Conservation (phyloP, 2,113 vertebrate species). For the Tonatia bakeri region DNA sequence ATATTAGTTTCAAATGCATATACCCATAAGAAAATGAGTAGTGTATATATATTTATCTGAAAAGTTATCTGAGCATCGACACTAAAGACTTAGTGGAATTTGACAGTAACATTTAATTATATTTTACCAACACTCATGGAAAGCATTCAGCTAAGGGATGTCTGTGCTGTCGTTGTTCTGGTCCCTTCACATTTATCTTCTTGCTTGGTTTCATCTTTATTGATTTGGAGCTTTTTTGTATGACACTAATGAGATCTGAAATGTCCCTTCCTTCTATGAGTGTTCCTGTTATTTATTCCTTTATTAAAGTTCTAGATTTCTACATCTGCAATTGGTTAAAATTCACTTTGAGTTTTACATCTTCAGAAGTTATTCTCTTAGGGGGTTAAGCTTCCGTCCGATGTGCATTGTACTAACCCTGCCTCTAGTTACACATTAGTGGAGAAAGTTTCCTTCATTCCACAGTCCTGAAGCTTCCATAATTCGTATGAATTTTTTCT, state of each 20-base stretch:
- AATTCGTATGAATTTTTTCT: not conserved
- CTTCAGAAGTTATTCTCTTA: not conserved
- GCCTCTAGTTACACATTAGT: not conserved
- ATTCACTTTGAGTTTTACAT: slow-evolving; percentile 12
- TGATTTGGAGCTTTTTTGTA: not conserved
- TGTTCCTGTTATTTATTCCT: not conserved
- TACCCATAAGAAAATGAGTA: not conserved
- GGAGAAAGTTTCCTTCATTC: not conserved
- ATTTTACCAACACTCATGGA: not conserved
- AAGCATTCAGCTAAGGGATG: not conserved
- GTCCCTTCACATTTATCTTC: not conserved
- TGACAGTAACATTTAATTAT: not conserved
- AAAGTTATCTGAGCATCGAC: not conserved
- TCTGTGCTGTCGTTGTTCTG: not conserved
- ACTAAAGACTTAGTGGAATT: not conserved
- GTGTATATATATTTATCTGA: not conserved
- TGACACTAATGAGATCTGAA: not conserved
- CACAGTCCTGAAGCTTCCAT: not conserved
- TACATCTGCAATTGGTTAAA: not conserved
- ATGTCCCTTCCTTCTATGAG: not conserved
- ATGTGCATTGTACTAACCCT: not conserved
- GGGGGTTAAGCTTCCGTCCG: not conserved
- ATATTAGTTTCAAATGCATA: not conserved
- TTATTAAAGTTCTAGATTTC: slow-evolving; percentile 18
- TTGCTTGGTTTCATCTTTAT: not conserved